These are phyloP conservation scores for Hypanus sabinus DNA, from an alignment of 2,113 vertebrate species.

Conservation along the genomic window DNA sequence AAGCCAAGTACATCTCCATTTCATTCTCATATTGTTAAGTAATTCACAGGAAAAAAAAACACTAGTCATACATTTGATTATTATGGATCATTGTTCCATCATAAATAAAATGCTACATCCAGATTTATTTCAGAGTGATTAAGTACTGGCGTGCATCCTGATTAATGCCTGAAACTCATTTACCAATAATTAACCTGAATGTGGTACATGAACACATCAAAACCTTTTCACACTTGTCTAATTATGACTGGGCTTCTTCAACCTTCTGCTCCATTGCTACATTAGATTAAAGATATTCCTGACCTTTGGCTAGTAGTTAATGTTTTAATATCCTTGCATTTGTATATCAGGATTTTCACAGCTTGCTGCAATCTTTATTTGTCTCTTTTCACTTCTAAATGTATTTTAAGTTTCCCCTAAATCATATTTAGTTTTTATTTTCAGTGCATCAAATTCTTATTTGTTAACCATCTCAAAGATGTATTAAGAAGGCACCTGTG, in stretches of 20 bases:
- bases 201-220: background rate
- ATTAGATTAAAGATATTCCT: background rate
- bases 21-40: background rate
- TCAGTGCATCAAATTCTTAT: background rate
- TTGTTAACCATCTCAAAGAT: background rate
- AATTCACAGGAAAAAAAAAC: background rate
- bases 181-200: constrained; percentile 27
- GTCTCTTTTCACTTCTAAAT: background rate
- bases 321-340: background rate
- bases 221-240: constrained; percentile 21
- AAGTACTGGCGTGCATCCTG: background rate
- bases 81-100: background rate
- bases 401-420: background rate
- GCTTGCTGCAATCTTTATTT: background rate
- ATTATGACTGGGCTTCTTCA: background rate
- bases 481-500: background rate
- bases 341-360: background rate
- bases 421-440: background rate
- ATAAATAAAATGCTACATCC: background rate
- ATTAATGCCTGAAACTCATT: background rate
- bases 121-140: background rate
- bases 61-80: background rate
- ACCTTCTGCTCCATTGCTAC: constrained; percentile 21
- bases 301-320: background rate
- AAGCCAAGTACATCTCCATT: background rate